phyloP scores from a whole-genome alignment of 2,113 vertebrate genomes.

The Pelusios castaneus region DNA sequence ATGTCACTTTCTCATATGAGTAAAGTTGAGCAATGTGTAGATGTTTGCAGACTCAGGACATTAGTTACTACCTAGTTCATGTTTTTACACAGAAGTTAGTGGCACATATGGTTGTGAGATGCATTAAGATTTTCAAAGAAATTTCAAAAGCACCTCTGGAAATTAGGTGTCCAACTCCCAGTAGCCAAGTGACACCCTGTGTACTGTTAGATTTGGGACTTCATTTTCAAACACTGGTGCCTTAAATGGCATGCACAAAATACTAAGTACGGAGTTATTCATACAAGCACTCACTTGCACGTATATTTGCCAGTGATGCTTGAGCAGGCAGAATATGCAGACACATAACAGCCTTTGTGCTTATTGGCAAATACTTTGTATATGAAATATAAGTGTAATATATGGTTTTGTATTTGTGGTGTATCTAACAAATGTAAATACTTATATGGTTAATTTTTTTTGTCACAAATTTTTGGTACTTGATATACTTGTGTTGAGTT shows the following conservation, averaged over 20 bases:
- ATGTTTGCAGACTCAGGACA: not conserved
- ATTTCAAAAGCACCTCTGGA: not conserved
- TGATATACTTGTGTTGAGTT: too few relatives aligned
- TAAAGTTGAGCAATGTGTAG: not conserved
- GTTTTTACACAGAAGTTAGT: not conserved
- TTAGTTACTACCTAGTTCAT: not conserved
- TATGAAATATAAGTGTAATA: not conserved
- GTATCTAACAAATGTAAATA: not conserved
- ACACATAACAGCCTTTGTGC: not conserved
- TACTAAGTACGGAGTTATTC: not conserved
- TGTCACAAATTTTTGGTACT: not conserved
- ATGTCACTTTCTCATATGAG: not conserved
- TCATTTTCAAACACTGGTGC: not conserved
- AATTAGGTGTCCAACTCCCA: not conserved
- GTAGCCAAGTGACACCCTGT: not conserved
- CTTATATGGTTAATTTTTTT: not conserved
- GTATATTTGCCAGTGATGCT: not conserved
- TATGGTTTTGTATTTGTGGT: not conserved
- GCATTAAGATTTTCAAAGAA: not conserved
- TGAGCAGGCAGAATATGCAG: not conserved
- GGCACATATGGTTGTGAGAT: not conserved
- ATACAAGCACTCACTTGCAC: not conserved
- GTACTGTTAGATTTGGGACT: not conserved
- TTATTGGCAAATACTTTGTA: not conserved
- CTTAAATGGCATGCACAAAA: not conserved